phyloP scores from a whole-genome alignment of 1,140 invertebrate genomes.

The Drosophila pruinosa region DNA sequence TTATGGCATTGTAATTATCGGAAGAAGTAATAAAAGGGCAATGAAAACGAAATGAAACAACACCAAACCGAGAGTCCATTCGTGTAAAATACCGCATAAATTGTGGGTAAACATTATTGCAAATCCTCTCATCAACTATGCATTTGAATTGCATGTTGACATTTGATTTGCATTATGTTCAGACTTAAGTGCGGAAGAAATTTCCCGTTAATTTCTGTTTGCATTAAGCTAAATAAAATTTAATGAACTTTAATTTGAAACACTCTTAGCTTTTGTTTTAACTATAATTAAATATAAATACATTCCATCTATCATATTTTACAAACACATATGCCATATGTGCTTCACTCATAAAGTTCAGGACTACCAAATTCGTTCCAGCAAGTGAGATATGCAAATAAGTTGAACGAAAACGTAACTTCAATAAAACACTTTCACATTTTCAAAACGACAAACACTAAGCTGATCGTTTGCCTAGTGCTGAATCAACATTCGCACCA shows the following conservation, averaged over 20 bases:
- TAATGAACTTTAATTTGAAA: too few species aligned
- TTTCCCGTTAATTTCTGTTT: too few species aligned
- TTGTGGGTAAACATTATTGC: neutral
- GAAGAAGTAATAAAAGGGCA: neutral
- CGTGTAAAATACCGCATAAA: neutral
- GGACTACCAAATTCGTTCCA: too few species aligned
- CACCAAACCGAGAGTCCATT: neutral
- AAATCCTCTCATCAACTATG: neutral
- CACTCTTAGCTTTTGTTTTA: too few species aligned
- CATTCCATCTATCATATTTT: too few species aligned
- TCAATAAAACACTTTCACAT: neutral
- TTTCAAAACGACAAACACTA: neutral
- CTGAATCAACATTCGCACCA: slow-evolving; percentile 9
- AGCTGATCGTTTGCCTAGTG: neutral
- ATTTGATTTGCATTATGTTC: neutral
- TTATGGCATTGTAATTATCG: neutral
- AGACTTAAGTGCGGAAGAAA: too few species aligned
- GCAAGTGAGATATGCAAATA: slow-evolving; percentile 6
- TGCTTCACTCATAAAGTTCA: too few species aligned
- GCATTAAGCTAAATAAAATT: too few species aligned
- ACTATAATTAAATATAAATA: too few species aligned
- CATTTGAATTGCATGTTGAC: neutral
- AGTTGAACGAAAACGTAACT: neutral
- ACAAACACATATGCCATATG: too few species aligned
- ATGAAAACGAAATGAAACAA: neutral